Evolutionary conservation across 2,888 invertebrate species (phyloP), one percentile per base, ranked within the genome.

Genomic region (Sepioteuthis lessoniana): DNA sequence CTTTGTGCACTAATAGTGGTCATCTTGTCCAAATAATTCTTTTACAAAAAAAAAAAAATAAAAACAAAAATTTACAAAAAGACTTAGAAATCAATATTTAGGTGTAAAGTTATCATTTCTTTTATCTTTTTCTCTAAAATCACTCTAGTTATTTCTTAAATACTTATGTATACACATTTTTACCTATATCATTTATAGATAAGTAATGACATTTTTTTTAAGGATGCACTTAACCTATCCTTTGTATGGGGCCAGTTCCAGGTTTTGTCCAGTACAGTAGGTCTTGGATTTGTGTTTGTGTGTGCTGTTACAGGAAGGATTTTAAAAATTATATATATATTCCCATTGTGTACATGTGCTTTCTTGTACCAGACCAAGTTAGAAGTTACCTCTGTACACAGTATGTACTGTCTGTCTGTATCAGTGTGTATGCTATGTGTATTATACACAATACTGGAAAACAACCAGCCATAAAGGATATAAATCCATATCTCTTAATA

Each of bases 161-260:
- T n/a, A 76, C 16, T 76, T 76, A n/a, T 76, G 76, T 76, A 76
- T 76, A 76, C n/a, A 76, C 13, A 76, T 13, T 35, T 76, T 76
- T n/a, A 13, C 13, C n/a, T 76, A 76, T 76, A 76, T 76, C n/a
- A 13, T 76, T 76, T 76, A n/a, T 76, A n/a, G 16, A 76, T 76
- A 76, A 76, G 76, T 76, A n/a, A 76, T 76, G 16, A 76, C n/a
- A 3, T 76, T n/a, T 60, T n/a, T n/a, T 76, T 76, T n/a, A 35
- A 76, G 76, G 76, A n/a, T 76, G 76, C 76, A 76, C 76, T 76
- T 76, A n/a, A 76, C n/a, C 76, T n/a, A 76, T 76, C 76, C n/a
- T 76, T 76, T 76, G n/a, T 76, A 76, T 76, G 76, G 76, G 76
- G n/a, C 76, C 76, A 76, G 76, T 76, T 76, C 76, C 76, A 76